Evolutionary conservation across 2,113 vertebrate genomes (phyloP), one percentile per base, ranked within the genome.

Genomic region (Anguilla rostrata): DNA sequence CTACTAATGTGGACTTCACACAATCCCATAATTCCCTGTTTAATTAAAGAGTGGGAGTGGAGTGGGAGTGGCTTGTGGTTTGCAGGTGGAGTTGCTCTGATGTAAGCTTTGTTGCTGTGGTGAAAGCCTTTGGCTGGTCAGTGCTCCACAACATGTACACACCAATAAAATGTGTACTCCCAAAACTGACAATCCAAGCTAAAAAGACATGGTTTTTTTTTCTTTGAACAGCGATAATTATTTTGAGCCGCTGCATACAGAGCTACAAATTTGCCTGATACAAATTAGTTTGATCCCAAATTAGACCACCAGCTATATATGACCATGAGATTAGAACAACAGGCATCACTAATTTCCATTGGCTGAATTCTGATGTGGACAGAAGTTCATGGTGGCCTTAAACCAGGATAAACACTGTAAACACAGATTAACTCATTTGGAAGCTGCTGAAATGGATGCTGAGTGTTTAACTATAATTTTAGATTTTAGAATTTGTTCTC

Each of bases 11-110:
- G 96, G 95, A 94, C 94, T 94, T 94, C 93, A 94, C 94, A 94
- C 96, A 96, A 96, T 96, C 96, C 96, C 93, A 92, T 96, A 96
- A 96, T 96, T 96, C 96, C 96, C 95, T 96, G 96, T 96, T 96
- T 96, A 96, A 96, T 96, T 96, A 96, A 96, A 96, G 95, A 95
- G 92, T 94, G 90, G 91, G 91, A 95, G 93, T 91, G 93, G 95
- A 95, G 92, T 94, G 90, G 91, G 91, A 95, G 93, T 91, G 93
- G 94, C 93, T 46, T 46, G 43, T 46, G 43, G 43, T 8, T 93
- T 95, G 94, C 94, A 95, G 94, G 93, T 93, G 88, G 87, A 63
- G 92, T 93, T 94, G 94, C 92, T 93, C 93, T 90, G 93, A 91
- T 93, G 93, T 92, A 91, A 93, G 92, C 93, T 94, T 94, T 95